Conservation (phyloP, 2,797 vertebrate genomes). For the Sternarchorhynchus goeldii region DNA sequence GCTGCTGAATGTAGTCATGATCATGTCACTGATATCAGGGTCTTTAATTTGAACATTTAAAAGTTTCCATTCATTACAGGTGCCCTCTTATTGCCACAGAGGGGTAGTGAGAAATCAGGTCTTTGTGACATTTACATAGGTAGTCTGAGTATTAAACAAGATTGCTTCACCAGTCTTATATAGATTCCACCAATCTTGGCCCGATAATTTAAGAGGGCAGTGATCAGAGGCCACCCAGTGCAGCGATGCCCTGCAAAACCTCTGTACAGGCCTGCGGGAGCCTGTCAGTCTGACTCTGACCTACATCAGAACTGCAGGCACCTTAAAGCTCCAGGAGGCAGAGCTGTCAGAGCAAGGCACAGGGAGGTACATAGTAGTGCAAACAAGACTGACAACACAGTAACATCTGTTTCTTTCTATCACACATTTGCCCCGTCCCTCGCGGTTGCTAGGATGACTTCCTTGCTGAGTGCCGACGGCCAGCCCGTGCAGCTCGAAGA, state of each 20-base stretch:
- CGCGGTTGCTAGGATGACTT: not conserved
- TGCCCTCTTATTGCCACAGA: no score
- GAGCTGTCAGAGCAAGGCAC: not conserved
- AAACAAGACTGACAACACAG: conserved; percentile 23
- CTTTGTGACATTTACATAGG: no score
- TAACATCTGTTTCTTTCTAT: conserved; percentile 11
- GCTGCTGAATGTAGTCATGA: no score
- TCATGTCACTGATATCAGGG: no score
- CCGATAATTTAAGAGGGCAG: conserved; percentile 25
- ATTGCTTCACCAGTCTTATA: no score
- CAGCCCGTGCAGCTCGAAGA: not conserved
- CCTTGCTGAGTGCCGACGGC: not conserved
- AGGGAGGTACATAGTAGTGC: conserved; percentile 30
- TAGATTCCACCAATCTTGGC: conserved; percentile 37
- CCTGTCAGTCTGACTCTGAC: conserved; percentile 34
- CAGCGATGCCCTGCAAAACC: conserved; percentile 26
- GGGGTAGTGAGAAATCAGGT: no score
- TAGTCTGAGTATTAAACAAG: no score
- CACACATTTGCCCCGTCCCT: not conserved
- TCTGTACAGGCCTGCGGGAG: conserved; percentile 16
- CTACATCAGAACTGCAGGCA: conserved; percentile 1
- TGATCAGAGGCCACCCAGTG: not conserved
- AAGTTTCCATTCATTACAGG: no score
- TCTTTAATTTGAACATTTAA: no score
- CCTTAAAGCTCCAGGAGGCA: conserved; percentile 13